Percentiles rank a stretch among this genome's conserved stretches.
Conservation (phyloP, 2,113 vertebrate species). For the Trochalopteron elliotii region DNA sequence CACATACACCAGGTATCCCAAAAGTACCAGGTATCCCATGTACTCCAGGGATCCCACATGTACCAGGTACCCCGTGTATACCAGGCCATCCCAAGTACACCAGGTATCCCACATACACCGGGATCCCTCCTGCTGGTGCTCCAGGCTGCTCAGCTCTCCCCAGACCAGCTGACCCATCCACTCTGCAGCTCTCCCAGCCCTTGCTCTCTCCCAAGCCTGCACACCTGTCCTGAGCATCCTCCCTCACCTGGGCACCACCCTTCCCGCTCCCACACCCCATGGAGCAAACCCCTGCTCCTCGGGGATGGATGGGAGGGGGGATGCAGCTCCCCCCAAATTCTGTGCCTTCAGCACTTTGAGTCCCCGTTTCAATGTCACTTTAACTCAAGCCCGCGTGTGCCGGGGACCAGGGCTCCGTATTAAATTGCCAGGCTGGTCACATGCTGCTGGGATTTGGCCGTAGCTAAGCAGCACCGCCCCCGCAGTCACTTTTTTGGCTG, state of each 20-base stretch:
- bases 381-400: not conserved
- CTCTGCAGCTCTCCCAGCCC: not conserved
- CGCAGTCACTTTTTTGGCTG: conserved; percentile 43
- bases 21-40: rapidly evolving
- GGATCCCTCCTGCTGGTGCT: not conserved
- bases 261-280: not conserved
- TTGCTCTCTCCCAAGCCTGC: not conserved
- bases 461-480: conserved; percentile 53
- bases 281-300: not conserved
- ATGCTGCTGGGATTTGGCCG: conserved; percentile 49
- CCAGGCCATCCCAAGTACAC: not conserved
- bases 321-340: not conserved
- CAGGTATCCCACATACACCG: rapidly evolving
- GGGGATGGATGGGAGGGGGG: rapidly evolving
- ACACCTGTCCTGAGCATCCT: not conserved
- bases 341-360: not conserved
- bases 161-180: not conserved
- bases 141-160: not conserved
- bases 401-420: not conserved
- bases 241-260: not conserved
- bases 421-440: conserved; percentile 45
- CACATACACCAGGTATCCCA: rapidly evolving
- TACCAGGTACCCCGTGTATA: rapidly evolving
- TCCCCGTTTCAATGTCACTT: conserved; percentile 45
- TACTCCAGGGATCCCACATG: rapidly evolving